Percentiles rank a stretch among this genome's conserved stretches.
Conservation (phyloP, 2,797 vertebrate species). For the Falco rusticolus region DNA sequence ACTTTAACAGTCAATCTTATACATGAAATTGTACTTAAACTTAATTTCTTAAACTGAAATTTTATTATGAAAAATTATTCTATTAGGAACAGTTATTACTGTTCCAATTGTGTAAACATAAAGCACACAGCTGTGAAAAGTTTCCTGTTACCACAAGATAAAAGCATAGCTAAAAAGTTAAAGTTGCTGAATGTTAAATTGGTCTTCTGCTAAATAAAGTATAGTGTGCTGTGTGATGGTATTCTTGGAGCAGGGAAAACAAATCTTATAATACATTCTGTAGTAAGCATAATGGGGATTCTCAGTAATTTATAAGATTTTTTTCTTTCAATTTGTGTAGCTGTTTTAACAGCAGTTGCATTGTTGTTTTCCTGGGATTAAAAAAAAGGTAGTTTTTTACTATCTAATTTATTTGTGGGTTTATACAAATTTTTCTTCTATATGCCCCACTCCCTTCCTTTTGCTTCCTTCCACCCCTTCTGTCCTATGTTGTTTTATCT, state of each 20-base stretch:
- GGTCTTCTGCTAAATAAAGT: background rate
- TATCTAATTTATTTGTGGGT: background rate
- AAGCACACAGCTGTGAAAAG: background rate
- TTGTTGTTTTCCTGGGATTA: background rate
- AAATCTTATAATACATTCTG: background rate
- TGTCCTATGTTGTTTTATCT: constrained; percentile 87
- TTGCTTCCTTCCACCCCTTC: constrained; percentile 74
- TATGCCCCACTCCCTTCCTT: constrained; percentile 61
- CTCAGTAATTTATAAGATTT: background rate
- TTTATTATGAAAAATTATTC: background rate
- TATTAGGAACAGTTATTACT: background rate
- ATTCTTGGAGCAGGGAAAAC: background rate
- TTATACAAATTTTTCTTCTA: constrained; percentile 51
- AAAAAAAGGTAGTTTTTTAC: background rate
- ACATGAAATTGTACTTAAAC: background rate
- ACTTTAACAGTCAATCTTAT: background rate
- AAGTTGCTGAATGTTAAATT: background rate
- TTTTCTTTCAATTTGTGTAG: background rate
- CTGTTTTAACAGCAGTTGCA: background rate
- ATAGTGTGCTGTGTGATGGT: background rate
- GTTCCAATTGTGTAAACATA: background rate
- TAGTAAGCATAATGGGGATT: background rate
- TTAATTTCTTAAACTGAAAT: background rate
- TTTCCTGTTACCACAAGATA: background rate
- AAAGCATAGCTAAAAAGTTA: background rate